phyloP scores from a whole-genome alignment of 2,113 vertebrate species.

The Dicrurus megarhynchus region DNA sequence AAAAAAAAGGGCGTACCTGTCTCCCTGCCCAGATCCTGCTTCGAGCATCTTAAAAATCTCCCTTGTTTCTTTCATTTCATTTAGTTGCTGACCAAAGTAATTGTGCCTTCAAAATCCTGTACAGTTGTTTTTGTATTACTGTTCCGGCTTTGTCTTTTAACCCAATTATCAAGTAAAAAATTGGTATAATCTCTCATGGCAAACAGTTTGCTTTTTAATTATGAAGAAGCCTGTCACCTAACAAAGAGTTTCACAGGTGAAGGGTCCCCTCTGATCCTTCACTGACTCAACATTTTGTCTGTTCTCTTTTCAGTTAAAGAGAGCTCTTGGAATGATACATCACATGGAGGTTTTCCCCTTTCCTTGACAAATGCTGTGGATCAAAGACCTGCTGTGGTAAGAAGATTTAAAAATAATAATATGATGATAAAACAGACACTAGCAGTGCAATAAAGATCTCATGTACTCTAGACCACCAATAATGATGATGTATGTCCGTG shows the following conservation, averaged over 20 bases:
- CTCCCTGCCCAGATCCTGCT: background rate
- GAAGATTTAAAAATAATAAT: background rate
- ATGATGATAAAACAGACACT: background rate
- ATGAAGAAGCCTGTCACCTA: background rate
- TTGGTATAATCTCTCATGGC: background rate
- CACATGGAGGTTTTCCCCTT: background rate
- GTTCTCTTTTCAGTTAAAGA: background rate
- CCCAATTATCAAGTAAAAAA: background rate
- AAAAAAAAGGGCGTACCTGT: rapidly evolving
- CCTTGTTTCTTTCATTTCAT: background rate
- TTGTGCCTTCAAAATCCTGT: background rate
- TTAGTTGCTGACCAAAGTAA: background rate
- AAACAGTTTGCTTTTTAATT: background rate
- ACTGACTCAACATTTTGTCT: background rate
- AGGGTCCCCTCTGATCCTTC: background rate
- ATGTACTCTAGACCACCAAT: background rate
- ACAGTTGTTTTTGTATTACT: background rate
- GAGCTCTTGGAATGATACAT: background rate
- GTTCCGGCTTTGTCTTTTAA: background rate
- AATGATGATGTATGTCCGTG: background rate
- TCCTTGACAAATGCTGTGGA: background rate
- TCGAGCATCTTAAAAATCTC: background rate
- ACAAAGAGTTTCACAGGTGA: background rate
- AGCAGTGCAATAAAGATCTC: background rate
- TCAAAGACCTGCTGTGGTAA: background rate